phyloP scores from a whole-genome alignment of 2,113 vertebrate species.

The Rhineura floridana region DNA sequence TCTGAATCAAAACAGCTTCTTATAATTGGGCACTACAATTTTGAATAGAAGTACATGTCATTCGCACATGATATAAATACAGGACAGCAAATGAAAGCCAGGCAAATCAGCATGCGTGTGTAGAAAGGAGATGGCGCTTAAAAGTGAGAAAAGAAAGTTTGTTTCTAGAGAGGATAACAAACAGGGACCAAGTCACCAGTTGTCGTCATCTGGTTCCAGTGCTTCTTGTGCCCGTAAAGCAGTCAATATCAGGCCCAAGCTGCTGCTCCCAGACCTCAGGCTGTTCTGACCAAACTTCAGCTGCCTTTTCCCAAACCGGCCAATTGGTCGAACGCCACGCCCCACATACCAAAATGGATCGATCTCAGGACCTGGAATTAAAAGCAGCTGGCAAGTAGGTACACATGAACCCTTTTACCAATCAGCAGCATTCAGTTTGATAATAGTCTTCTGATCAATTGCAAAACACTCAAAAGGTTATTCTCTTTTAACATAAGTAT shows the following conservation, averaged over 20 bases:
- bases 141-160: background rate
- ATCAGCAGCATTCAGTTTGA: background rate
- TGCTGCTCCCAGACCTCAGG: slow-evolving; percentile 70
- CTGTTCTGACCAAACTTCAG: slow-evolving; percentile 57
- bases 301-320: slow-evolving; percentile 89
- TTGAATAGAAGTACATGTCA: background rate
- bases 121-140: background rate
- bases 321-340: slow-evolving; percentile 88
- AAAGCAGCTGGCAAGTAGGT: slow-evolving; percentile 29
- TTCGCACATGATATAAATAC: slow-evolving; percentile 23
- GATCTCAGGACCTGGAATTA: slow-evolving; percentile 86
- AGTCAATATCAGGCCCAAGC: slow-evolving; percentile 75
- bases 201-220: slow-evolving; percentile 59
- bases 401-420: background rate
- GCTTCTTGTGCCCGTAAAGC: slow-evolving; percentile 76
- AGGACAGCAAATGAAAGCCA: background rate
- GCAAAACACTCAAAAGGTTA: background rate
- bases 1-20: background rate
- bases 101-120: background rate
- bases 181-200: slow-evolving; percentile 66
- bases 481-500: background rate
- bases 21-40: slow-evolving; percentile 18
- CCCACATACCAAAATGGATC: slow-evolving; percentile 91
- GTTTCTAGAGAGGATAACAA: background rate
- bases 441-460: background rate